Base-by-base conservation (phyloP, 2,888 invertebrate genomes). In the Rhimphoctona megacephalus region DNA sequence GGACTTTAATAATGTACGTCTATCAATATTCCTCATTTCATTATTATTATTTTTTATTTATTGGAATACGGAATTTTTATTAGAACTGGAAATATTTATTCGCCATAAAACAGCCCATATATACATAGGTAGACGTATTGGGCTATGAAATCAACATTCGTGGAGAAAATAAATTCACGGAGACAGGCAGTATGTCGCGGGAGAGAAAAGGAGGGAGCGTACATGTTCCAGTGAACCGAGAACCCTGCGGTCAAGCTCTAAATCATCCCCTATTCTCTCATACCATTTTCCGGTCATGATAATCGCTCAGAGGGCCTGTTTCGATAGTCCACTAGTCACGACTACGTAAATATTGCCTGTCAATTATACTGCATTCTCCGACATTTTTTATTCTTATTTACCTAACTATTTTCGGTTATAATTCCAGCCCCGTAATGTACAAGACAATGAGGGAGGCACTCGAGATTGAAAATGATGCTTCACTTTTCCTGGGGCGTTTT, bases 161-260 rank as follows among this genome's bases (percentile, higher is more conserved):
- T 66, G 83, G 66, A 89, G 78, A 86, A 84, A 90, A 91, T 91
- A 91, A 91, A 91, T 91, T 90, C 87, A 85, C 85, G 72, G 87
- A 85, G 87, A 84, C 77, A 82, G 78, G 80, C 64, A 54, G 72
- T 77, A 79, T 57, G 57, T 84, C 57, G 74, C 36, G 54, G 64
- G 19, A 54, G 22, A 22, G 70, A 43, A 61, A 72, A 64, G 46
- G 72, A 46, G 43, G 46, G 36, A n/a, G 72, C 22, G 67, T 52
- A 57, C 46, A 66, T 81, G 74, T 79, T 74, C 61, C 81, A 61
- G 69, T 33, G 81, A 81, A 79, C 69, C 81, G 86, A 79, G 84
- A 76, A 81, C 72, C 72, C 36, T 74, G 84, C 74, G 78, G 84
- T 78, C 80, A 73, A 67, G 77, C 88, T 84, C 89, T 88, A 88